Evolutionary conservation across 2,888 invertebrate genomes (phyloP), one percentile per base, ranked within the genome.

Genomic region (Tiliacea citrago): DNA sequence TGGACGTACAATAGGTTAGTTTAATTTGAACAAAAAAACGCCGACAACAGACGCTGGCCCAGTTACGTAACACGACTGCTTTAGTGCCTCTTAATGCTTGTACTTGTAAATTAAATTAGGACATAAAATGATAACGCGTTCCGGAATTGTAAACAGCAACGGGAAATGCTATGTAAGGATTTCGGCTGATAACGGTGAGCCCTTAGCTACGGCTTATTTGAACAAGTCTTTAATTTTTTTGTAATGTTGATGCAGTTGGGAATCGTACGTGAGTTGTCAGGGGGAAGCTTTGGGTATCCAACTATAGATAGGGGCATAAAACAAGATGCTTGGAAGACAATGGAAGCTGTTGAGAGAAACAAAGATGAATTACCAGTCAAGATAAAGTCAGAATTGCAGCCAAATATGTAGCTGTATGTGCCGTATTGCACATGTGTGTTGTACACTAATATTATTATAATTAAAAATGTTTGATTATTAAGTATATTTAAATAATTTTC

Each of bases 1-100:
- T 96, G 95, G 86, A 74, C 82, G 87, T 88, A 95, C 94, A 93
- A 94, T 94, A 92, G 92, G 88, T 93, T 93, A 82, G 69, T 84
- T 87, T 82, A 86, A 83, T 87, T 88, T 86, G 71, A 79, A 88
- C 82, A 88, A 86, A 93, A 60, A 87, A 68, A 53, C 84, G 88
- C 88, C 84, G 89, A 90, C 88, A 88, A 83, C 85, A 86, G 79
- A 82, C 85, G 79, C 84, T 90, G 90, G 86, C 90, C 91, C 88
- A 91, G 86, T 93, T 92, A 91, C 89, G 89, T 89, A 91, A 92
- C 85, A 83, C 76, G 85, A 91, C 85, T 79, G 82, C 69, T 77
- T 73, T 57, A 68, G 69, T 76, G 76, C 73, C 75, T 78, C 84
- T 73, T 86, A 79, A 83, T 79, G 76, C 69, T 62, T 84, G 84